phyloP scores from a whole-genome alignment of 2,797 vertebrate genomes.

The Enteromius radiatus region DNA sequence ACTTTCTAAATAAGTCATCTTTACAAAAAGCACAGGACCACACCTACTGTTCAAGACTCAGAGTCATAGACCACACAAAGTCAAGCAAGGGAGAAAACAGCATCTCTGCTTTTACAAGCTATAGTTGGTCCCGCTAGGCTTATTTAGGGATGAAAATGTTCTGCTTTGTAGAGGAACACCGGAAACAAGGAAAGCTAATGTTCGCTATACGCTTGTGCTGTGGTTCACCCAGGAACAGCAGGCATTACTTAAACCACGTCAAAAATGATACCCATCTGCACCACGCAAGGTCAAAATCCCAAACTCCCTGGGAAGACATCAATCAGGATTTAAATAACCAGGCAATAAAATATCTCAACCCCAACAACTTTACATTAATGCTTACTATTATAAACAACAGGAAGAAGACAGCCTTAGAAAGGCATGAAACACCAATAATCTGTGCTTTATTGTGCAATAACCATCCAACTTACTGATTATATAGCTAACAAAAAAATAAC shows the following conservation, averaged over 20 bases:
- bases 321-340: slow-evolving; percentile 38
- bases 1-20: not conserved
- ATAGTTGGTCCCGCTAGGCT: slow-evolving; percentile 66
- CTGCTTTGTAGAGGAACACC: slow-evolving; percentile 63
- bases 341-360: slow-evolving; percentile 19
- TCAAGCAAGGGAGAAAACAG: slow-evolving; percentile 59
- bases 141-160: slow-evolving; percentile 69
- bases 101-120: slow-evolving; percentile 57
- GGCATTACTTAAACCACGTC: slow-evolving; percentile 36
- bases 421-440: not conserved
- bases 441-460: not conserved
- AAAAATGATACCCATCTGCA: slow-evolving; percentile 39
- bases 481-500: not conserved
- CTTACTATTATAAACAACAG: not conserved
- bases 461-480: not conserved
- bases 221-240: slow-evolving; percentile 66
- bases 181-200: slow-evolving; percentile 62
- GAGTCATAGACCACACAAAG: slow-evolving; percentile 46
- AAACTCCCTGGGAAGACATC: slow-evolving; percentile 28
- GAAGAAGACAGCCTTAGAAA: not conserved
- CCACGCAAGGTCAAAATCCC: slow-evolving; percentile 20
- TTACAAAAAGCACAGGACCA: not conserved
- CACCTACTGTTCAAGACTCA: slow-evolving; percentile 44
- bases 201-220: slow-evolving; percentile 63
- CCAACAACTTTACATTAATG: not conserved